Evolutionary conservation across 2,888 invertebrate genomes (phyloP).

Genomic region (Endotricha flammealis): DNA sequence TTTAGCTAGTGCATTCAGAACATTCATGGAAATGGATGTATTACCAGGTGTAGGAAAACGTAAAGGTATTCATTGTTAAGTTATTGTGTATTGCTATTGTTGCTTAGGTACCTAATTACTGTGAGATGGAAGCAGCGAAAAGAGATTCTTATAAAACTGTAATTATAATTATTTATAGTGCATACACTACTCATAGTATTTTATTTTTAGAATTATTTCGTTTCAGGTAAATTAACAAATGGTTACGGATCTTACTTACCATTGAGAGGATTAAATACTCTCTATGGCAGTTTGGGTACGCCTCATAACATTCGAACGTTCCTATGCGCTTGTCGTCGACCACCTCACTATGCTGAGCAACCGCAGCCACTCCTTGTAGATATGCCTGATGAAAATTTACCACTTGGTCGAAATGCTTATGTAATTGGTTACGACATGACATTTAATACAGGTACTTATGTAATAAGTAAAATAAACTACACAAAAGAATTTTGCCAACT

Average conservation of each 20-base stretch:
- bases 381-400: conserved; percentile 28
- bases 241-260: conserved; percentile 58
- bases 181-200: too few relatives aligned
- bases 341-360: conserved; percentile 33
- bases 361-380: conserved; percentile 34
- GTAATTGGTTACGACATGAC: conserved; percentile 52
- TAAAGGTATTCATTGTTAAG: too few relatives aligned
- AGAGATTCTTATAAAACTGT: too few relatives aligned
- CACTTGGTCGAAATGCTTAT: conserved; percentile 50
- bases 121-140: too few relatives aligned
- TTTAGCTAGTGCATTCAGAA: conserved; percentile 68
- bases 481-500: too few relatives aligned
- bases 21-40: conserved; percentile 69
- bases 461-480: too few relatives aligned
- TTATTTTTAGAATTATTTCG: neutral
- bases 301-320: conserved; percentile 63
- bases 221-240: conserved; percentile 45
- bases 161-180: too few relatives aligned
- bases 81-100: too few relatives aligned
- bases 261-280: conserved; percentile 53
- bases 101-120: too few relatives aligned
- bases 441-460: conserved; percentile 51
- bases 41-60: conserved; percentile 55
- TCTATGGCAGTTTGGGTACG: conserved; percentile 65
- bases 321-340: conserved; percentile 44